Percentiles rank a stretch among this genome's conserved stretches.
Conservation (phyloP, 2,113 vertebrate genomes). For the Morone saxatilis region DNA sequence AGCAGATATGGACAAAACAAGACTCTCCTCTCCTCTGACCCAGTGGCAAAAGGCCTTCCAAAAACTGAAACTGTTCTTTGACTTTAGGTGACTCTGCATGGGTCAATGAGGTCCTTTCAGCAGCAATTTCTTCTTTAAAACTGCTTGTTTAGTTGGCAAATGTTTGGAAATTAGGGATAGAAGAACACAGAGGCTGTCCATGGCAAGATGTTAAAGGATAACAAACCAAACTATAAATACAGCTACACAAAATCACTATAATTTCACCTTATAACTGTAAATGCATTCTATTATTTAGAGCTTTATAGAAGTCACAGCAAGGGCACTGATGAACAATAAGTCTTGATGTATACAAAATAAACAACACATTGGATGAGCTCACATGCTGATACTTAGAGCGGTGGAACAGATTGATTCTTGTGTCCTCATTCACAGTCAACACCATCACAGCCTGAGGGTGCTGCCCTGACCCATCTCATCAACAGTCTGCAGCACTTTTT, state of each 20-base stretch:
- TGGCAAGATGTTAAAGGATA: background rate
- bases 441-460: conserved; percentile 42
- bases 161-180: background rate
- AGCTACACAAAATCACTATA: background rate
- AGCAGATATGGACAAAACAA: conserved; percentile 59
- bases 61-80: conserved; percentile 4
- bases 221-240: background rate
- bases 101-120: background rate
- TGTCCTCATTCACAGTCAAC: conserved; percentile 59
- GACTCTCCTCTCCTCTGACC: conserved; percentile 40
- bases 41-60: conserved; percentile 32
- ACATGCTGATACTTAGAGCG: conserved; percentile 17
- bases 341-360: conserved; percentile 4
- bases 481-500: conserved; percentile 28
- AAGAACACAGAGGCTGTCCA: background rate
- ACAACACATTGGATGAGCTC: background rate
- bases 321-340: background rate
- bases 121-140: background rate
- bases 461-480: conserved; percentile 26
- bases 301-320: background rate
- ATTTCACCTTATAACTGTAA: background rate
- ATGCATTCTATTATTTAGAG: background rate
- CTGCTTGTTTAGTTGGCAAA: background rate
- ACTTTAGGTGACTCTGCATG: background rate
- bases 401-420: conserved; percentile 53